Base-by-base conservation (phyloP, 1,140 invertebrate genomes). In the Chlorops oryzae region DNA sequence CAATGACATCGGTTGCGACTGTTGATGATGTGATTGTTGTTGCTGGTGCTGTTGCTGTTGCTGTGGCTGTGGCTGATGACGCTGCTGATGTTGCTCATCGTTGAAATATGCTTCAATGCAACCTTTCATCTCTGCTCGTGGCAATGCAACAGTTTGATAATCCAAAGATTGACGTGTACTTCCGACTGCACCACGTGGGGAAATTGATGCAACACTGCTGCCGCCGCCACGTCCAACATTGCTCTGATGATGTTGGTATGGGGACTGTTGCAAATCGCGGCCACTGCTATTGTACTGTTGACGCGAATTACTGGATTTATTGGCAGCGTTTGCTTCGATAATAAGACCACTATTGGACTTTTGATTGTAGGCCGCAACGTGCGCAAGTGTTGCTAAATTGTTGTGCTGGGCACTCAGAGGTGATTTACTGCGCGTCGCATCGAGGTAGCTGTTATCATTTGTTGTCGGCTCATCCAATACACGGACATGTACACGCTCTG, bases 61-160 rank as follows among this genome's bases (percentile, higher is more conserved):
- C 20, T 50, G 44, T 12, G 43, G 47, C 4, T 46, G 55, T 22
- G 53, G 56, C 38, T 63, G 59, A 10, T 60, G 57, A 22, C 59
- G 55, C 23, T 58, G 62, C 20, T 59, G 75, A 56, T 81, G 81
- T 38, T 70, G 61, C 52, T 76, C 65, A 53, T 85, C 83, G 46
- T 76, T 73, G 58, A 86, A 85, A 55, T 84, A 85, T 6, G 83
- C 82, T 57, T 85, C 84, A 50, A 83, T 81, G 58, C 84, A 85
- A 45, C 82, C 81, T 67, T 85, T 85, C 38, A 86, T 82, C 51
- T 86, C 84, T 9, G 82, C 82, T 22, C 84, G 70, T 2, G 84
- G 83, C 51, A 85, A 76, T 0, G 82, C 80, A 2, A 82, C 75
- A 38, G 71, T 76, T 63, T 63, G 69, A 47, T 74, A 73, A 21